Base-by-base conservation (phyloP, 2,797 vertebrate genomes). In the Naso thynnoides region DNA sequence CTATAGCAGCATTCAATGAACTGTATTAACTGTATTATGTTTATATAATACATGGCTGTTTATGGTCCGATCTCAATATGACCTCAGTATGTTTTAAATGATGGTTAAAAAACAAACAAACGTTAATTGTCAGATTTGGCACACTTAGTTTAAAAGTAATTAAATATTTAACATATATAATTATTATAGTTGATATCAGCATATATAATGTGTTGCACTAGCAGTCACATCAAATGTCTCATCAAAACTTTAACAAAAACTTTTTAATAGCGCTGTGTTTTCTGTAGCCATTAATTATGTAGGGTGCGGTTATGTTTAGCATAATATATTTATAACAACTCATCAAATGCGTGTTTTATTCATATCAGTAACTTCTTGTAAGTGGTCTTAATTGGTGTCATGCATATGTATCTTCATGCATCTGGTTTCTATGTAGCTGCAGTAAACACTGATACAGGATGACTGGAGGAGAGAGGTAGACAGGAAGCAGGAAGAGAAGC, bases 321-420 rank as follows among this genome's bases (percentile, higher is more conserved):
- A n/a, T n/a, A n/a, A n/a, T n/a, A n/a, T n/a, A n/a, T n/a, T n/a
- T n/a, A n/a, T n/a, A n/a, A n/a, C n/a, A n/a, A n/a, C n/a, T n/a
- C n/a, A n/a, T n/a, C n/a, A n/a, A n/a, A n/a, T n/a, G n/a, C n/a
- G n/a, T n/a, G n/a, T n/a, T n/a, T n/a, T n/a, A n/a, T n/a, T n/a
- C n/a, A n/a, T n/a, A n/a, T n/a, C n/a, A n/a, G n/a, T n/a, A n/a
- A n/a, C n/a, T n/a, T n/a, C n/a, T n/a, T n/a, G n/a, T n/a, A n/a
- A 36, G 2, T 36, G 33, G 33, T 36, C 33, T 8, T n/a, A 36
- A 36, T 33, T 1, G 54, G 23, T 64, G n/a, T 64, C 61, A 65
- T 84, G 59, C 60, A 15, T 57, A 75, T 76, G 42, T 50, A 58
- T 65, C 55, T 56, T 54, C 61, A 74, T 70, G 62, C 53, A 64